Evolutionary conservation across 1,140 invertebrate species (phyloP), one percentile per base, ranked within the genome.

Genomic region (Tribolium madens): DNA sequence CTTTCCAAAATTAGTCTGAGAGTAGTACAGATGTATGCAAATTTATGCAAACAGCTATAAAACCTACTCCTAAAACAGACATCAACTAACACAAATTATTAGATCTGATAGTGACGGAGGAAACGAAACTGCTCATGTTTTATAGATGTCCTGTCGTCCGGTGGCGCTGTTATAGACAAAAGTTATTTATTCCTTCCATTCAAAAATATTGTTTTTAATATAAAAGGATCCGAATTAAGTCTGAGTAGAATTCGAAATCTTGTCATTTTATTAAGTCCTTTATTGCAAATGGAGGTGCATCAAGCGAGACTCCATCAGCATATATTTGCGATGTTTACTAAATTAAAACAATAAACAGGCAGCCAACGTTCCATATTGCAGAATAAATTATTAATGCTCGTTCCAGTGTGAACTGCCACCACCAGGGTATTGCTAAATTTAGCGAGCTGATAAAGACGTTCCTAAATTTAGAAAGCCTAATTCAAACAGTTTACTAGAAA

Each of bases 301-400:
- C 52, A 17, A 57, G 7, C 17, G 10, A 21, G 6, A 18, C 18
- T 21, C 52, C 52, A 57, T 57, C 52, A 57, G 52, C 52, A 57
- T 57, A 21, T 57, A 21, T 64, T n/a, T 64, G 21, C 3, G 10
- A 64, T 31, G 26, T 64, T 33, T 33, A 33, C 21, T 33, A 64
- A 64, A 64, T 64, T 64, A 64, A 64, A 64, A 64, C 57, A 64
- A 64, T 64, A 64, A 64, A 64, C 52, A 64, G 57, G 15, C 52
- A 21, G 18, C 9, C 57, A 33, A 12, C 57, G 57, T 64, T 64
- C 57, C 26, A 64, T 64, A 64, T 64, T 64, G 21, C 57, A 64
- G 57, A 64, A 64, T 64, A 64, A 64, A 64, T 64, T 64, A 64
- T 64, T 31, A 64, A 64, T 64, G 57, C 26, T 31, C 57, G 57